A percentile compares a stretch with the other conserved stretches of the same genome.
Evolutionary conservation across 2,888 invertebrate genomes (phyloP).

Genomic region (Drosophila nigricruria): DNA sequence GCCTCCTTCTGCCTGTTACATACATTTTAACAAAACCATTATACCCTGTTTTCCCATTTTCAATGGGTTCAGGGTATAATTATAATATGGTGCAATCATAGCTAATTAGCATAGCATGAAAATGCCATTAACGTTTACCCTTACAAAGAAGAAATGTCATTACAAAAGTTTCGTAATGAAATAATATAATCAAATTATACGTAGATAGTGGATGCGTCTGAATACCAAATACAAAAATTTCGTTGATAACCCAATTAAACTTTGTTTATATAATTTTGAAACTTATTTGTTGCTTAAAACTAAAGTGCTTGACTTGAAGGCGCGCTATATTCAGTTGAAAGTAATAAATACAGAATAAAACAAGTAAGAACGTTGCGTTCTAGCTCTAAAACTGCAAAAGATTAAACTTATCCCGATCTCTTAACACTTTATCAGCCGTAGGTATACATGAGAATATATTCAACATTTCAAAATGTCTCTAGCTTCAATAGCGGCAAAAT

Average conservation of each 20-base stretch:
- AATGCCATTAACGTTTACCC: slow-evolving; percentile 15
- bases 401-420: too few relatives aligned
- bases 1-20: too few relatives aligned
- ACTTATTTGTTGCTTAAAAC: neutral
- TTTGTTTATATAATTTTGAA: neutral
- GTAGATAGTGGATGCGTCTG: neutral
- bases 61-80: too few relatives aligned
- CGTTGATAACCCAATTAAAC: slow-evolving; percentile 23
- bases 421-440: too few relatives aligned
- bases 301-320: neutral
- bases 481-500: too few relatives aligned
- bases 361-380: too few relatives aligned
- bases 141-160: neutral
- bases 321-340: neutral
- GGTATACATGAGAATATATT: too few relatives aligned
- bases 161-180: slow-evolving; percentile 6
- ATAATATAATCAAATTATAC: neutral
- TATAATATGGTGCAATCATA: slow-evolving; percentile 2
- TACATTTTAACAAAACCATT: too few relatives aligned
- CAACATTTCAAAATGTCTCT: too few relatives aligned
- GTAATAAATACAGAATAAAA: neutral
- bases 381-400: too few relatives aligned
- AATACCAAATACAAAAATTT: neutral
- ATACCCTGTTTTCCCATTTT: too few relatives aligned
- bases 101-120: slow-evolving; percentile 11